Percentiles rank a stretch among this genome's conserved stretches.
Evolutionary conservation across 2,797 vertebrate species (phyloP).

Genomic region (Pipistrellus pygmaeus): DNA sequence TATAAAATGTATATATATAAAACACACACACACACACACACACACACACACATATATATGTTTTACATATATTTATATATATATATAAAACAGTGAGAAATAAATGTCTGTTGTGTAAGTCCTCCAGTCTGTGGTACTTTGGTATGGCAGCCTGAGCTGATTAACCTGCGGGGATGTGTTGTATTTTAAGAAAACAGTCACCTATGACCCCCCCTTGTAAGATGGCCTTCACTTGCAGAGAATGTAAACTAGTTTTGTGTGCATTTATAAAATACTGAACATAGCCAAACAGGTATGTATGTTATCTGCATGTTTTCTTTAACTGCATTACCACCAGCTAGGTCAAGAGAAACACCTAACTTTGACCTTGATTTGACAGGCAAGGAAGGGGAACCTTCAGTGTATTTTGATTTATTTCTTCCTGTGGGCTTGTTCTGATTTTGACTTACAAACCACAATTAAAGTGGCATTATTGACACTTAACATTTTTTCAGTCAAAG

Average conservation of each 20-base stretch:
- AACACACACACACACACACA: no score
- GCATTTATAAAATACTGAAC: background rate
- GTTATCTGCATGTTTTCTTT: constrained; percentile 13
- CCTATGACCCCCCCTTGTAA: background rate
- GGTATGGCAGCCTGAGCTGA: background rate
- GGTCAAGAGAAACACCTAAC: background rate
- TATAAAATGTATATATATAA: no score
- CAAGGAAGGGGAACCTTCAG: background rate
- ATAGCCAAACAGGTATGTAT: background rate
- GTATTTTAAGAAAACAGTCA: background rate
- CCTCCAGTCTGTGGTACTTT: background rate
- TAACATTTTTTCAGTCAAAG: background rate
- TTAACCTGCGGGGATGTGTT: background rate
- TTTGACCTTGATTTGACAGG: constrained; percentile 21
- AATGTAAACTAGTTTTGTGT: constrained; percentile 27
- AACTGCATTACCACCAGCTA: background rate
- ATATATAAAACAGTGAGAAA: constrained; percentile 5
- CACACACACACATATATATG: no score
- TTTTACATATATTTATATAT: no score
- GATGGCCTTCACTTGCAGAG: background rate
- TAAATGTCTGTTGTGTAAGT: background rate
- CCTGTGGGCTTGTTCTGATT: constrained; percentile 17
- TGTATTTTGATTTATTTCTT: constrained; percentile 40
- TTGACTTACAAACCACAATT: constrained; percentile 18
- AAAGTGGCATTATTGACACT: background rate